Evolutionary conservation across 2,888 invertebrate species (phyloP).

Genomic region (Leptothorax acervorum): DNA sequence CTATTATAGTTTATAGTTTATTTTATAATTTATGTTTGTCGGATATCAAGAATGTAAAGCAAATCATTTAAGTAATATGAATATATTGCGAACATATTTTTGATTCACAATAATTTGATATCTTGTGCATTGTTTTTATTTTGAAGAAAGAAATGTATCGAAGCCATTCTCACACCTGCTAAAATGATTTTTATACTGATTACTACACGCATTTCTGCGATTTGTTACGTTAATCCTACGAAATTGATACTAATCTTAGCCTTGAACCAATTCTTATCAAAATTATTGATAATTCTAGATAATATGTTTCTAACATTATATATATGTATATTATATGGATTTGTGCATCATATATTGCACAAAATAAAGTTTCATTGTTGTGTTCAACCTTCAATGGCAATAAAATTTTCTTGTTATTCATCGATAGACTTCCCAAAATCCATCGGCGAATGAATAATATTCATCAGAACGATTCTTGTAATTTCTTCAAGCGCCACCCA

Average conservation of each 20-base stretch:
- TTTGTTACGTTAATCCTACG: neutral
- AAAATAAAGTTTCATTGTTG: neutral
- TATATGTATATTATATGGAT: neutral
- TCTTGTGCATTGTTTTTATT: slow-evolving; percentile 15
- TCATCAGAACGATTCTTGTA: slow-evolving; percentile 49
- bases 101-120: neutral
- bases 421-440: slow-evolving; percentile 39
- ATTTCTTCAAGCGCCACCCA: slow-evolving; percentile 59
- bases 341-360: neutral
- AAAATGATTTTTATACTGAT: neutral
- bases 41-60: neutral
- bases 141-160: slow-evolving; percentile 7
- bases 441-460: slow-evolving; percentile 50
- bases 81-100: neutral
- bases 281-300: slow-evolving; percentile 21
- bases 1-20: slow-evolving; percentile 25
- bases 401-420: slow-evolving; percentile 31
- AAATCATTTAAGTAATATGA: neutral
- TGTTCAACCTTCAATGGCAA: slow-evolving; percentile 21
- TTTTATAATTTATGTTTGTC: slow-evolving; percentile 19
- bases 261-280: slow-evolving; percentile 17
- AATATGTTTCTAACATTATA: neutral
- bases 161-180: neutral
- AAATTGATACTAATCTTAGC: slow-evolving; percentile 18
- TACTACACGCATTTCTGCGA: neutral